Base-by-base conservation (phyloP, 2,113 vertebrate species). In the Melanerpes formicivorus region DNA sequence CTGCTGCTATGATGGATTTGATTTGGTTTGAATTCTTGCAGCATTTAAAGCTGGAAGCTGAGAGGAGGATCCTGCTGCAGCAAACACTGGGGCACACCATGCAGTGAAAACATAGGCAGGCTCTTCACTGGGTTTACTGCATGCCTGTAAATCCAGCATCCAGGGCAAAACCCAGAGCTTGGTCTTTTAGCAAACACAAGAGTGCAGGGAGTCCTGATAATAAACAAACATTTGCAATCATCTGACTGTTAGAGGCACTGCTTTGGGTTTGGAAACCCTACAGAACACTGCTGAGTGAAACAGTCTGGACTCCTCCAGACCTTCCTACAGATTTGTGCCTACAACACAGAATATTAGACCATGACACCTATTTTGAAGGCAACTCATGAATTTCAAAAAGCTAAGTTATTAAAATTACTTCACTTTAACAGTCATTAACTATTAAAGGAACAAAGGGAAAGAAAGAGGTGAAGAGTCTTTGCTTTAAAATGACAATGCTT, bases 331-430 rank as follows among this genome's bases (percentile, higher is more conserved):
- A 40, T 59, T 59, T 56, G 54, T 79, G 64, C 67, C 62, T 48
- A 37, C 25, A 70, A 52, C 18, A 70, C 22, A 63, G 42, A 32
- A 63, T 37, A 70, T 89, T 42, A 72, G 17, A 92, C 12, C 1
- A 1, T 12, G 71, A 34, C 75, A 77, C 7, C 52, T 87, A 71
- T 44, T 94, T 73, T 15, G 65, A 90, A 76, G 29, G n/a, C 40
- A 89, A 59, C 23, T 90, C n/a, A 78, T 66, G 12, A 80, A 93
- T 92, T 92, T 85, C 69, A 89, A 83, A 89, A 52, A 25, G 8
- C 40, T 88, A 90, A 81, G 48, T 90, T 30, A 86, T 93, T 86
- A 84, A 88, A 93, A 84, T 64, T 1, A 62, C 14, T 76, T 75
- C 5, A 19, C 27, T 69, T 80, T 71, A 84, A 80, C 62, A 80